These are phyloP conservation scores for Medauroidea extradentata DNA, from an alignment of 1,140 invertebrate species.

Conservation along the genomic window DNA sequence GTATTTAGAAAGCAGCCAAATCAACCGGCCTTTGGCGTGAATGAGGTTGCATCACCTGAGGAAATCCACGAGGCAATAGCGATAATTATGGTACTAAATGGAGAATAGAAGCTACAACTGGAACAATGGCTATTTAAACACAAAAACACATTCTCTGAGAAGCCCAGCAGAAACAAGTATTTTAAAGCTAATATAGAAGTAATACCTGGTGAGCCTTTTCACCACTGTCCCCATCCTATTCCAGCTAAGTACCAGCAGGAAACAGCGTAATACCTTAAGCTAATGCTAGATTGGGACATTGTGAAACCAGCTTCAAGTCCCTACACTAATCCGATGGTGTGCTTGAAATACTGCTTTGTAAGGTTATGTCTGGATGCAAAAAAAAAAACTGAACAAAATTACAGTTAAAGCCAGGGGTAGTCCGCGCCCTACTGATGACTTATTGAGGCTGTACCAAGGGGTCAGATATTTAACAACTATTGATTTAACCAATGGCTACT, in stretches of 20 bases:
- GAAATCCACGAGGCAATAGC: too few relatives aligned
- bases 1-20: too few relatives aligned
- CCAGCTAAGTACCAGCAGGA: constrained; percentile 13
- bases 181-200: not conserved
- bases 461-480: constrained; percentile 28
- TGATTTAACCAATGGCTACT: constrained; percentile 37
- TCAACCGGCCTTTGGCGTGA: too few relatives aligned
- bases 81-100: not conserved
- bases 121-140: not conserved
- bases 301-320: constrained; percentile 28
- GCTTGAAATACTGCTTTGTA: constrained; percentile 30
- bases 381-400: constrained; percentile 29
- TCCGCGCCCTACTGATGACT: not conserved
- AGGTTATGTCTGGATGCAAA: constrained; percentile 36
- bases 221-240: constrained; percentile 19
- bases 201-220: not conserved
- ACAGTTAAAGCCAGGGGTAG: constrained; percentile 26
- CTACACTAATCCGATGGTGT: constrained; percentile 36
- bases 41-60: too few relatives aligned
- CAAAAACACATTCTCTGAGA: too few relatives aligned
- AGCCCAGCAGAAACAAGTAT: not conserved
- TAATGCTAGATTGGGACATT: constrained; percentile 21
- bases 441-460: constrained; percentile 28
- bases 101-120: not conserved
- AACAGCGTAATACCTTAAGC: constrained; percentile 18